Conservation (phyloP, 2,113 vertebrate genomes). For the pig (Sus scrofa) region DNA sequence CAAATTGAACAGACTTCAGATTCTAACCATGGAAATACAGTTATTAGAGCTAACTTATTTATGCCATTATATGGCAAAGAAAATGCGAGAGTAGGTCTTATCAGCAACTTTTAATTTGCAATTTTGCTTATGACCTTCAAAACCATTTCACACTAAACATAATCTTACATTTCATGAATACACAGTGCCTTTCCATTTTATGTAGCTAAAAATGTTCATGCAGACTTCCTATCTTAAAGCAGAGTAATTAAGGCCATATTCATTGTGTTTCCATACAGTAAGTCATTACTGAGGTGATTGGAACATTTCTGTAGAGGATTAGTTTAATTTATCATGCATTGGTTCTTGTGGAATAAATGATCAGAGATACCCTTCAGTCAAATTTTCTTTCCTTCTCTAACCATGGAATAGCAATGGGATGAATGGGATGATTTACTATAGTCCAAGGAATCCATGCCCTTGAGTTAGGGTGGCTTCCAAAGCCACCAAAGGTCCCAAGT, state of each 20-base stretch:
- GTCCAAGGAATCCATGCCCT: not conserved
- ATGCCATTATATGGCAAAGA: not conserved
- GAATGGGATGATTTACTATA: not conserved
- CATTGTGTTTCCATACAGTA: constrained; percentile 47
- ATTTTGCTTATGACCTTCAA: constrained; percentile 66
- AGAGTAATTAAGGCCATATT: constrained; percentile 65
- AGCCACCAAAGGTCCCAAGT: not conserved
- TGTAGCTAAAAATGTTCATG: constrained; percentile 38
- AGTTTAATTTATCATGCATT: constrained; percentile 75
- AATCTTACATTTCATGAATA: constrained; percentile 16
- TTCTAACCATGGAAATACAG: not conserved
- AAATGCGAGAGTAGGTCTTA: not conserved
- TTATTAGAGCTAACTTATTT: not conserved
- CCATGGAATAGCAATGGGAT: not conserved
- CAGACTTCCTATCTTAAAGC: constrained; percentile 57
- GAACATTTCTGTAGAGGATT: constrained; percentile 73
- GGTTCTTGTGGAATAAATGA: constrained; percentile 72
- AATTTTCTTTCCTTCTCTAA: not conserved
- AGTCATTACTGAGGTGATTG: constrained; percentile 77
- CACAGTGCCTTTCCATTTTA: constrained; percentile 36
- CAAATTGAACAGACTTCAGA: constrained; percentile 24
- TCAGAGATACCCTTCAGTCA: not conserved
- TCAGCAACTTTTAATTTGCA: constrained; percentile 49
- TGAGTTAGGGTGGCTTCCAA: not conserved
- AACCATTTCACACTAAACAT: constrained; percentile 62